A percentile compares a stretch with the other conserved stretches of the same genome.
These are phyloP conservation scores for Orthosia cruda DNA, from an alignment of 2,888 invertebrate genomes.

Conservation along the genomic window DNA sequence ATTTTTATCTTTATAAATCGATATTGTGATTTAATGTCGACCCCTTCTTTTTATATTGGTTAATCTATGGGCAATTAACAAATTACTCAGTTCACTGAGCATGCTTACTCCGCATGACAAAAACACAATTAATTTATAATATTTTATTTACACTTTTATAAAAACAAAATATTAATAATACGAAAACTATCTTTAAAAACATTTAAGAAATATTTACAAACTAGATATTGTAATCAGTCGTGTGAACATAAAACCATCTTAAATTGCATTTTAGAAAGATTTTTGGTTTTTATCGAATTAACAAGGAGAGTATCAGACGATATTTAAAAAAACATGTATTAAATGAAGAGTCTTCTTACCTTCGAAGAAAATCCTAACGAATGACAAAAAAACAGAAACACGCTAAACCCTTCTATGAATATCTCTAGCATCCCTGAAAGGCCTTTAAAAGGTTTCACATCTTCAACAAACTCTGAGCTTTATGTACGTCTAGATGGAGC, in stretches of 20 bases:
- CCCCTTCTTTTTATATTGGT: too few species aligned
- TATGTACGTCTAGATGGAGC: conserved; percentile 30
- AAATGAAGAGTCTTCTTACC: not conserved
- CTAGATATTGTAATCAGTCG: not conserved
- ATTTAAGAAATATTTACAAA: conserved; percentile 1
- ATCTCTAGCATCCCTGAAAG: conserved; percentile 9
- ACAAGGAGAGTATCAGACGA: not conserved
- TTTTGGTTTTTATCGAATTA: not conserved
- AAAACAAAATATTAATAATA: not conserved
- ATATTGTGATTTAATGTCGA: too few species aligned
- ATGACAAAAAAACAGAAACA: not conserved
- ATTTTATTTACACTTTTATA: conserved; percentile 5
- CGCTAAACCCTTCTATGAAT: not conserved
- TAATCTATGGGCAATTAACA: too few species aligned
- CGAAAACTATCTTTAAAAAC: not conserved
- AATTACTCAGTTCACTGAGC: not conserved
- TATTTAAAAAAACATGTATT: not conserved
- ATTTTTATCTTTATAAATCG: too few species aligned
- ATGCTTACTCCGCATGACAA: not conserved
- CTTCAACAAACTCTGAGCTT: conserved; percentile 26
- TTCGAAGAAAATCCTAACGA: not conserved
- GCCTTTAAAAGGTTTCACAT: not conserved
- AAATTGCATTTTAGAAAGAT: not conserved
- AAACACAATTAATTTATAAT: not conserved
- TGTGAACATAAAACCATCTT: not conserved